These are phyloP conservation scores for Ptilodon capucinus DNA, from an alignment of 2,888 invertebrate genomes.

Conservation along the genomic window DNA sequence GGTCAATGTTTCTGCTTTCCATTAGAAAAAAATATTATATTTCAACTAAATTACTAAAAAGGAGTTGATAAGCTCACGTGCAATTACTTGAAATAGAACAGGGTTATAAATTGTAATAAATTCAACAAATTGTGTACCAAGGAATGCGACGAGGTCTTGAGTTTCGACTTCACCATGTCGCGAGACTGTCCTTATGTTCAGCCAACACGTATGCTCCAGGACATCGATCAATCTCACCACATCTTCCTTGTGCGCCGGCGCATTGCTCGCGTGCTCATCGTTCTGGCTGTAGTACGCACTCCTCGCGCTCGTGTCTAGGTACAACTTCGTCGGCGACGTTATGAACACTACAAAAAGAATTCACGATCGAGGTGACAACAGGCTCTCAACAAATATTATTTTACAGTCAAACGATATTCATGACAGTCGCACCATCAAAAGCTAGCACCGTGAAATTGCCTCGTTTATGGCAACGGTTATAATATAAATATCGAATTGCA, in stretches of 20 bases:
- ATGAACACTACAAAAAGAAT: slow-evolving; percentile 74
- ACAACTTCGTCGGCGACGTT: slow-evolving; percentile 81
- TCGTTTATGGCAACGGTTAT: slow-evolving; percentile 14
- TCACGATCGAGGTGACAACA: slow-evolving; percentile 47
- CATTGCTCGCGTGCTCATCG: slow-evolving; percentile 54
- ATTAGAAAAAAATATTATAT: no score
- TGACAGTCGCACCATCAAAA: slow-evolving; percentile 11
- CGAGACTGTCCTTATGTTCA: slow-evolving; percentile 66
- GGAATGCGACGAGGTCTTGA: slow-evolving; percentile 77
- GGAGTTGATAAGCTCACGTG: neutral
- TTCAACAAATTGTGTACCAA: slow-evolving; percentile 55
- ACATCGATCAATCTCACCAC: slow-evolving; percentile 60
- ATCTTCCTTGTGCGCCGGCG: slow-evolving; percentile 35
- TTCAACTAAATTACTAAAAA: no score
- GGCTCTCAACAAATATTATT: slow-evolving; percentile 11
- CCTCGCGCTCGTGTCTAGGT: slow-evolving; percentile 71
- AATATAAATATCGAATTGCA: slow-evolving; percentile 19
- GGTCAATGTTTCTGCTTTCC: no score
- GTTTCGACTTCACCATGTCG: slow-evolving; percentile 73
- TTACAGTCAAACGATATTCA: slow-evolving; percentile 8
- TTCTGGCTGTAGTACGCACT: slow-evolving; percentile 73
- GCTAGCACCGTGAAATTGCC: slow-evolving; percentile 16
- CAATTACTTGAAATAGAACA: neutral
- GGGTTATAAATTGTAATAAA: neutral
- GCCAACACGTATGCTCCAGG: slow-evolving; percentile 64